phyloP scores from a whole-genome alignment of 2,113 vertebrate genomes.

The Dasyprocta punctata region DNA sequence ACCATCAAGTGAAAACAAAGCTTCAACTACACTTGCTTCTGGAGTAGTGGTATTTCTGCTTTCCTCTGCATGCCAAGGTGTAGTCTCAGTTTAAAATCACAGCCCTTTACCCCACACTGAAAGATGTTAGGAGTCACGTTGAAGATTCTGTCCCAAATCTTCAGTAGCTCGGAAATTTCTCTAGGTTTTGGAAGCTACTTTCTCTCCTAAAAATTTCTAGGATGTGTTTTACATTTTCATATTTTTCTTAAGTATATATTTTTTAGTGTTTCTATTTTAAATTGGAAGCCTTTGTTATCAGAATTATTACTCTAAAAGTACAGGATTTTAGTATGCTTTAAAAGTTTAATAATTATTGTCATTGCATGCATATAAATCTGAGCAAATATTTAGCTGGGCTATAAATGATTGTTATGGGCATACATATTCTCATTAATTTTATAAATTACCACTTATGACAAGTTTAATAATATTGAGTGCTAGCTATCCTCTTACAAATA shows the following conservation, averaged over 20 bases:
- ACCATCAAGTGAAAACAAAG: background rate
- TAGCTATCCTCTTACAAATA: background rate
- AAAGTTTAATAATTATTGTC: background rate
- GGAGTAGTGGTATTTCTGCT: background rate
- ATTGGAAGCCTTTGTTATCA: background rate
- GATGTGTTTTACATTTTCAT: background rate
- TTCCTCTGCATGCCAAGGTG: background rate
- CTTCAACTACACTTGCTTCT: background rate
- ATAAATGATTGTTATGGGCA: background rate
- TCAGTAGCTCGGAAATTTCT: background rate
- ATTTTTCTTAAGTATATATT: background rate
- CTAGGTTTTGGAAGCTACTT: background rate
- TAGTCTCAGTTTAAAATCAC: background rate
- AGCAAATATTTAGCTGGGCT: background rate
- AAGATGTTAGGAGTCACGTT: background rate
- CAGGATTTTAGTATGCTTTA: background rate
- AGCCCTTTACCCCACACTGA: background rate
- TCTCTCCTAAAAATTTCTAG: background rate
- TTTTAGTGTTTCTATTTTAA: background rate
- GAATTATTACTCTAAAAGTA: background rate
- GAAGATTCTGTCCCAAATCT: background rate
- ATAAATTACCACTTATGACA: background rate
- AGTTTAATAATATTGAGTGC: background rate
- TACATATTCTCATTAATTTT: background rate
- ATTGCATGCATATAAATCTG: background rate